Conservation (phyloP, 2,888 invertebrate species). For the Tuberolachnus salignus region DNA sequence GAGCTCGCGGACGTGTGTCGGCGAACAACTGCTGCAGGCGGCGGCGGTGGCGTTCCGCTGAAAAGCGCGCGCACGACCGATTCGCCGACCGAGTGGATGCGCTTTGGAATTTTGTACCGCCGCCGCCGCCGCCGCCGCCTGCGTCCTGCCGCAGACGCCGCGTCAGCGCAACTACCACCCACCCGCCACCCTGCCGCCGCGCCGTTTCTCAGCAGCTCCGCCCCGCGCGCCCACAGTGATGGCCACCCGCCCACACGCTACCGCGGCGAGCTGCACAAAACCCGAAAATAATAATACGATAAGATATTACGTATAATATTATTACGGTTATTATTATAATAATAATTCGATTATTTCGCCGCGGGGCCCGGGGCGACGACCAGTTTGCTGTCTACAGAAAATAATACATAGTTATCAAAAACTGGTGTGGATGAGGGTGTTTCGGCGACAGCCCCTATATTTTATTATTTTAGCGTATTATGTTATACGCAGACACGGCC, state of each 20-base stretch:
- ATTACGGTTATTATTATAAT: neutral
- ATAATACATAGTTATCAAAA: no score
- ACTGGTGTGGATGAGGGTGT: no score
- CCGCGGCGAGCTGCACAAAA: no score
- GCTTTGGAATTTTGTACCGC: conserved; percentile 24
- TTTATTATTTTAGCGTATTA: no score
- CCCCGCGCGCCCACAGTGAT: no score
- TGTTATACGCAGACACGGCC: no score
- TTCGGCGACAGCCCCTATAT: no score
- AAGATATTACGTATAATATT: no score
- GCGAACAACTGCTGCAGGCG: neutral
- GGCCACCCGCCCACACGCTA: no score
- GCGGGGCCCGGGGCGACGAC: no score
- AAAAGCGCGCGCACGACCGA: conserved; percentile 22
- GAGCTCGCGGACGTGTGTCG: no score
- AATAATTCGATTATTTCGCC: conserved; percentile 3
- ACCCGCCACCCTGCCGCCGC: neutral
- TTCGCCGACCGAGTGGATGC: conserved; percentile 47
- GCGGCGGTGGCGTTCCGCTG: neutral
- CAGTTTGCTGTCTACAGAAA: no score
- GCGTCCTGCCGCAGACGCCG: neutral
- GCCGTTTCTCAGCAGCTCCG: neutral
- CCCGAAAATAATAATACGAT: neutral
- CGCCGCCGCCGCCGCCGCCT: neutral
- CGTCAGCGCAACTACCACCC: neutral